Conservation (phyloP, 2,113 vertebrate genomes). For the Misgurnus anguillicaudatus region DNA sequence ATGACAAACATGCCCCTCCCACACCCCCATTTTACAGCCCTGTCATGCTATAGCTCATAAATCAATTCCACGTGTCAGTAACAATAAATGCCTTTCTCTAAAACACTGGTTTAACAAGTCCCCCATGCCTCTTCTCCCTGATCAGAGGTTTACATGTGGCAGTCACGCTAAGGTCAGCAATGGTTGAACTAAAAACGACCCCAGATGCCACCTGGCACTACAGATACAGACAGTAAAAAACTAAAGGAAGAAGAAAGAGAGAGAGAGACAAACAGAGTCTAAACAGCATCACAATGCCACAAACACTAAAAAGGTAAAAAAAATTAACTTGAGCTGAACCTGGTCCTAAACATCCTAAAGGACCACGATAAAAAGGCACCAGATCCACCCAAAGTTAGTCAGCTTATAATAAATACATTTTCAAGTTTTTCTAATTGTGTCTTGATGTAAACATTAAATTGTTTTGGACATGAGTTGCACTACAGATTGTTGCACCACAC, state of each 20-base stretch:
- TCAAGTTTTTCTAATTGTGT: too few species aligned
- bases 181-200: conserved; percentile 86
- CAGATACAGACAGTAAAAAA: conserved; percentile 52
- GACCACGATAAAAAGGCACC: too few species aligned
- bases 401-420: too few species aligned
- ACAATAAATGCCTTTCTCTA: conserved; percentile 86
- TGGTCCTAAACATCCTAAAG: conserved; percentile 83
- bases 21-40: conserved; percentile 84
- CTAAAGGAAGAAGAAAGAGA: conserved; percentile 4
- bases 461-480: too few species aligned
- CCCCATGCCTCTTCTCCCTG: conserved; percentile 71
- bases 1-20: conserved; percentile 68
- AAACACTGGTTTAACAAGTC: conserved; percentile 68
- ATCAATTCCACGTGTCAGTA: conserved; percentile 77
- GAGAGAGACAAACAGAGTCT: conserved; percentile 37
- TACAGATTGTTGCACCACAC: neutral
- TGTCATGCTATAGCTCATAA: conserved; percentile 84
- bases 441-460: too few species aligned
- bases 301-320: conserved; percentile 64
- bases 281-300: conserved; percentile 35
- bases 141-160: conserved; percentile 78
- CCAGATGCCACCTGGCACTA: conserved; percentile 77
- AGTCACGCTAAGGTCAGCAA: conserved; percentile 70
- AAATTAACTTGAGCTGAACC: conserved; percentile 94
- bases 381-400: too few species aligned